A percentile compares a stretch with the other conserved stretches of the same genome.
Conservation (phyloP, 2,113 vertebrate genomes). For the Brienomyrus brachyistius region DNA sequence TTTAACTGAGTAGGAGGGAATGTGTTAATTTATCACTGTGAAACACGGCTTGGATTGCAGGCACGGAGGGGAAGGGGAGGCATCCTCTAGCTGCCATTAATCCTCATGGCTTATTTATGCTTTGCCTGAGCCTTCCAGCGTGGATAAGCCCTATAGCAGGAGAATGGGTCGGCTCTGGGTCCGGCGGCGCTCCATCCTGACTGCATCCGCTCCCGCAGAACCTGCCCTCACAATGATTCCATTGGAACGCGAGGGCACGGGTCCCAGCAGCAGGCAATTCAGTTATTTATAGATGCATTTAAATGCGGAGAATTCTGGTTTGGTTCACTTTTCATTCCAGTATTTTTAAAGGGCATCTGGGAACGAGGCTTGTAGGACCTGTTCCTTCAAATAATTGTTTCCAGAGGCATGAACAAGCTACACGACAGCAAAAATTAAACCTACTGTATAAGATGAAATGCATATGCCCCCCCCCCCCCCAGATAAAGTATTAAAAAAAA, state of each 20-base stretch:
- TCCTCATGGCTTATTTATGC: neutral
- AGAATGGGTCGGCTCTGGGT: neutral
- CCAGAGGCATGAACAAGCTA: neutral
- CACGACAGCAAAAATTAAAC: neutral
- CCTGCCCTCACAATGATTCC: neutral
- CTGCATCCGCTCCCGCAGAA: neutral
- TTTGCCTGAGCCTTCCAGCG: neutral
- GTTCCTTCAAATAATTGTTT: constrained; percentile 25
- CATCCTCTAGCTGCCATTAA: neutral
- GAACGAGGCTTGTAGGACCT: constrained; percentile 4
- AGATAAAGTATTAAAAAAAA: constrained; percentile 8
- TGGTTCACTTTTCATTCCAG: constrained; percentile 4
- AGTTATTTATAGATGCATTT: constrained; percentile 15
- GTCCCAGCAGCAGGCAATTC: neutral
- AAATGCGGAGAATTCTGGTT: constrained; percentile 5
- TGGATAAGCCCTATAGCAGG: neutral
- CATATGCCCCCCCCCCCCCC: too few relatives aligned
- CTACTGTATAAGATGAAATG: neutral
- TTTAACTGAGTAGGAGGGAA: neutral
- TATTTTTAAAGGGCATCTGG: constrained; percentile 20
- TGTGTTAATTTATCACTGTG: constrained; percentile 9
- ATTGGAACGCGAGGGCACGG: neutral
- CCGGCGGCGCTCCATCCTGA: neutral
- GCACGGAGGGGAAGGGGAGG: neutral
- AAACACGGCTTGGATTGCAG: neutral